These are phyloP conservation scores for Clivina fossor DNA, from an alignment of 2,888 invertebrate genomes.

Conservation along the genomic window DNA sequence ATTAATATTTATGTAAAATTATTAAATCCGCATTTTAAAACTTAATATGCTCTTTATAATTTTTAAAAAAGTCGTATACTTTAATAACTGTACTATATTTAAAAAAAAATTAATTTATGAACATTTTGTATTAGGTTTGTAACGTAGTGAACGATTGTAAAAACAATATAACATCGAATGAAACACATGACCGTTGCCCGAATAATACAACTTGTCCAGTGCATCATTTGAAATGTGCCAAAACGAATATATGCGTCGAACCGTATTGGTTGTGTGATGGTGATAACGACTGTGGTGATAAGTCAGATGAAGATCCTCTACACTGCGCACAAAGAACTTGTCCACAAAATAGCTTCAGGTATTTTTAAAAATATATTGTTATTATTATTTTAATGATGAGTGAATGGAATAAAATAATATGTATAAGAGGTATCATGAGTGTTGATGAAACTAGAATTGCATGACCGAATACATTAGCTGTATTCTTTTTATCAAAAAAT, in stretches of 20 bases:
- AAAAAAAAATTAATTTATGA: neutral
- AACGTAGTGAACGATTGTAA: constrained; percentile 94
- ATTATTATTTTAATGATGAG: no score
- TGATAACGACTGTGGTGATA: constrained; percentile 95
- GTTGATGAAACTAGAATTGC: no score
- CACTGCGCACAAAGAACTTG: constrained; percentile 88
- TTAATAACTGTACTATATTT: no score
- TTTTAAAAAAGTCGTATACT: no score
- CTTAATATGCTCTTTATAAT: no score
- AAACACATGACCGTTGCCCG: constrained; percentile 85
- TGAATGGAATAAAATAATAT: no score
- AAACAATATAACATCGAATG: constrained; percentile 88
- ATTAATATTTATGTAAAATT: no score
- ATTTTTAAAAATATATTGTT: constrained; percentile 20
- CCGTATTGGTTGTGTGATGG: constrained; percentile 98
- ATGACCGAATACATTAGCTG: no score
- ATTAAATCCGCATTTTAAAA: no score
- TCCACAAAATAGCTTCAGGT: constrained; percentile 83
- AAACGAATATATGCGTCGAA: constrained; percentile 95
- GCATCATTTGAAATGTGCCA: constrained; percentile 89
- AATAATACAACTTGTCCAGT: constrained; percentile 85
- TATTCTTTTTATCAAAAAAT: no score
- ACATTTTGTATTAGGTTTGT: constrained; percentile 60
- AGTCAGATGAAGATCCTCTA: constrained; percentile 87
- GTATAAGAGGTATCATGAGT: no score